These are phyloP conservation scores for Eira barbara DNA, from an alignment of 2,113 vertebrate genomes.

Conservation along the genomic window DNA sequence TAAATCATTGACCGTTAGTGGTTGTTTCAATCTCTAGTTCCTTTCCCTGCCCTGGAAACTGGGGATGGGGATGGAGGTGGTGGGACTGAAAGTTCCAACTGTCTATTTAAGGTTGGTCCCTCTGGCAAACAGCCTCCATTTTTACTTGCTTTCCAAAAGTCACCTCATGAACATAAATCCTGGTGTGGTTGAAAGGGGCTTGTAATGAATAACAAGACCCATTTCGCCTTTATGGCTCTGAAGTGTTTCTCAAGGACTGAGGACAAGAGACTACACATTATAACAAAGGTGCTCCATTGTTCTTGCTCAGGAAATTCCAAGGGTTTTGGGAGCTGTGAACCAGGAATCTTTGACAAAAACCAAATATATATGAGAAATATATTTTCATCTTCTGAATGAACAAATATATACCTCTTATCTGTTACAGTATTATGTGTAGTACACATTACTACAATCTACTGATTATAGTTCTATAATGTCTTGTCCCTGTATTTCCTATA, in stretches of 20 bases:
- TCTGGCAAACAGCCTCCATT: neutral
- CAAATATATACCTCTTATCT: neutral
- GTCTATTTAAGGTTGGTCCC: neutral
- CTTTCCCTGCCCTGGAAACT: neutral
- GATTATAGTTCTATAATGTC: neutral
- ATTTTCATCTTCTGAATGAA: neutral
- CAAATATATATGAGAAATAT: neutral
- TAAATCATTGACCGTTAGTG: neutral
- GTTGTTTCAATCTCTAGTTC: neutral
- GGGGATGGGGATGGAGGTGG: neutral
- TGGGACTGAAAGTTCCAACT: neutral
- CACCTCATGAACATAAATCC: neutral
- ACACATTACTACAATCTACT: neutral
- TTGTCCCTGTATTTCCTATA: neutral
- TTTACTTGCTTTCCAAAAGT: neutral
- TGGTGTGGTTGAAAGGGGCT: neutral
- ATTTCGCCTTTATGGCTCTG: neutral
- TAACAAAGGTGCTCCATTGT: neutral
- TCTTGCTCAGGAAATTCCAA: neutral
- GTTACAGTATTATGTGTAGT: neutral
- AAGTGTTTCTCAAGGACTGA: neutral
- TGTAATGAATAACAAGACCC: neutral
- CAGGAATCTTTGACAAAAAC: neutral
- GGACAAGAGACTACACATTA: neutral
- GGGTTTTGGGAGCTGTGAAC: neutral